A percentile compares a stretch with the other conserved stretches of the same genome.
phyloP scores from a whole-genome alignment of 1,140 invertebrate species.

The Drosophila tsacasi region DNA sequence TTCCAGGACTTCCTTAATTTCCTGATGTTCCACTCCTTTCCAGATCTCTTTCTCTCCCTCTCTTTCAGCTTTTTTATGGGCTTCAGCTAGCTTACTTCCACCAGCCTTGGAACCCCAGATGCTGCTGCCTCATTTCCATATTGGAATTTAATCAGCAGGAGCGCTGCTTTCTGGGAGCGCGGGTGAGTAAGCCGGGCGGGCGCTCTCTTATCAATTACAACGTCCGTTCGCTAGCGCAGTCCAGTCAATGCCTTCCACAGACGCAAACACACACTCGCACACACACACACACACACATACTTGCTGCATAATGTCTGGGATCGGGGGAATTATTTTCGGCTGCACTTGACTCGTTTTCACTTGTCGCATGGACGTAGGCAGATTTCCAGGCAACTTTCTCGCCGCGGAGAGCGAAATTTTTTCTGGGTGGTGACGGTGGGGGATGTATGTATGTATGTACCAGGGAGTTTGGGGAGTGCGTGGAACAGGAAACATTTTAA shows the following conservation, averaged over 20 bases:
- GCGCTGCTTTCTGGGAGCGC: background rate
- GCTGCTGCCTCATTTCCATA: slow-evolving; percentile 14
- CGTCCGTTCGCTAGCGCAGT: slow-evolving; percentile 26
- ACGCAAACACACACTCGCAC: background rate
- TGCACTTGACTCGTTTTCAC: slow-evolving; percentile 56
- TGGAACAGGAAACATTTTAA: slow-evolving; percentile 79
- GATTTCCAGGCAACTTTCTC: slow-evolving; percentile 58
- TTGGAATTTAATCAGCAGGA: slow-evolving; percentile 47
- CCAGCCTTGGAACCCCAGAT: background rate
- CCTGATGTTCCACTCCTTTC: too few species aligned
- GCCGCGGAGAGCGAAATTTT: slow-evolving; percentile 43
- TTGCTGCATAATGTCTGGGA: slow-evolving; percentile 4
- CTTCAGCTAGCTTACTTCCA: slow-evolving; percentile 8
- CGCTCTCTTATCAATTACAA: slow-evolving; percentile 41
- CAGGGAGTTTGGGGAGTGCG: slow-evolving; percentile 22
- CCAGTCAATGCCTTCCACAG: slow-evolving; percentile 43
- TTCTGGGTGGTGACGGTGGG: background rate
- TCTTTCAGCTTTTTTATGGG: slow-evolving; percentile 1
- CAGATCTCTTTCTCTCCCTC: background rate
- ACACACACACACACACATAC: background rate
- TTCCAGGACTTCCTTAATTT: background rate
- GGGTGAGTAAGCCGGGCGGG: slow-evolving; percentile 35
- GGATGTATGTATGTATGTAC: background rate
- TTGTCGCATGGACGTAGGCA: slow-evolving; percentile 54
- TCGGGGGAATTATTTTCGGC: slow-evolving; percentile 48